phyloP scores from a whole-genome alignment of 1,140 invertebrate species.

The Sminthurinus signatus region DNA sequence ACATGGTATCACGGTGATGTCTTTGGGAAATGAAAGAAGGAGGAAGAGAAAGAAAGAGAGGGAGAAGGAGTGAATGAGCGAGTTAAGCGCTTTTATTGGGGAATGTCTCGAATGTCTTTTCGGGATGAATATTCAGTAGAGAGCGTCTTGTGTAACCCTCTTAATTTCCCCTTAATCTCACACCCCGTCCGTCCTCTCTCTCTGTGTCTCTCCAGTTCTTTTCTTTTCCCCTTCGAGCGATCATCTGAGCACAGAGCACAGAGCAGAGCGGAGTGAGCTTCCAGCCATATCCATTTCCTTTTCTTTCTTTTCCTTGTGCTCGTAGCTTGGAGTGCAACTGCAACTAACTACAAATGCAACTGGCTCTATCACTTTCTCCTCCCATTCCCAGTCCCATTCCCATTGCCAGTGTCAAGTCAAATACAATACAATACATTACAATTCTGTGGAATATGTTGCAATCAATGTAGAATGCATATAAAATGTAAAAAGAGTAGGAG shows the following conservation, averaged over 20 bases:
- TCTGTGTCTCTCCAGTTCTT: too few species aligned
- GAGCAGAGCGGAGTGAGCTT: not conserved
- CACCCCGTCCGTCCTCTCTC: not conserved
- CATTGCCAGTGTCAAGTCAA: too few species aligned
- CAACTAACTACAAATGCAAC: not conserved
- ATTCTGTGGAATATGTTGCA: too few species aligned
- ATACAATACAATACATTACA: too few species aligned
- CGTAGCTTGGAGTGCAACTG: not conserved
- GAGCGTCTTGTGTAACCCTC: not conserved
- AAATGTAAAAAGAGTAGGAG: too few species aligned
- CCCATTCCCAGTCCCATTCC: too few species aligned
- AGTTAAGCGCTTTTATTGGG: not conserved
- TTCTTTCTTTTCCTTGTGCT: not conserved
- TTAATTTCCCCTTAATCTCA: conserved; percentile 10
- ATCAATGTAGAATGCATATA: too few species aligned
- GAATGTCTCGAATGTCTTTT: not conserved
- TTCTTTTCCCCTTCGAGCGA: too few species aligned
- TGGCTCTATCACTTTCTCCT: not conserved
- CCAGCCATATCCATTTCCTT: not conserved
- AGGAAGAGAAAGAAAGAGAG: not conserved
- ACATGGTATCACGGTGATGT: too few species aligned
- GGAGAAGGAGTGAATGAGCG: not conserved
- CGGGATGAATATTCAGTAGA: conserved; percentile 12
- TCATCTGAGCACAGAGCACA: too few species aligned
- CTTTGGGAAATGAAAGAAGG: not conserved